phyloP scores from a whole-genome alignment of 1,140 invertebrate species.

The Protaetia brevitarsis region DNA sequence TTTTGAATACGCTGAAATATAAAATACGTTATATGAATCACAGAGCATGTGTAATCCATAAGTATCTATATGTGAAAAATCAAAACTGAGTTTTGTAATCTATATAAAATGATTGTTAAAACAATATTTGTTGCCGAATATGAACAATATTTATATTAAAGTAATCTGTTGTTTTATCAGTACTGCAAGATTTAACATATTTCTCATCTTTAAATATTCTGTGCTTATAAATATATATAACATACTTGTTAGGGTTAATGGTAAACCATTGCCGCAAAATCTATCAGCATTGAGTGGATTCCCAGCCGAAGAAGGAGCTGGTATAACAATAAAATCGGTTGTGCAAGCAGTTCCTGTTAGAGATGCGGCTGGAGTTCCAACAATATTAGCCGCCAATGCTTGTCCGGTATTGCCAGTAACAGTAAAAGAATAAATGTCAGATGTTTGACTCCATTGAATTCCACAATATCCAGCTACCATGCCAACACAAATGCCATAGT shows the following conservation, averaged over 20 bases:
- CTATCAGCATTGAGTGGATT: conserved; percentile 54
- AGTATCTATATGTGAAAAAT: too few relatives aligned
- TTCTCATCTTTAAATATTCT: too few relatives aligned
- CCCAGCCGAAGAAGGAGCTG: conserved; percentile 46
- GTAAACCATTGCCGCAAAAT: conserved; percentile 71
- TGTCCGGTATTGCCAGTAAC: conserved; percentile 58
- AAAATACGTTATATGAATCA: too few relatives aligned
- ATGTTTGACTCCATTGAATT: conserved; percentile 59
- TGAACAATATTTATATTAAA: too few relatives aligned
- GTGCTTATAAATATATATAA: too few relatives aligned
- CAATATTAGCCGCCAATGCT: conserved; percentile 43
- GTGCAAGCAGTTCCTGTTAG: conserved; percentile 58
- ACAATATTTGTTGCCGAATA: too few relatives aligned
- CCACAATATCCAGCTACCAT: conserved; percentile 64
- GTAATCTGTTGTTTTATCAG: too few relatives aligned
- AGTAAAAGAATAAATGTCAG: conserved; percentile 62
- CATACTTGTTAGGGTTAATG: conserved; percentile 63
- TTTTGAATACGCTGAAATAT: too few relatives aligned
- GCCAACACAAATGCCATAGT: conserved; percentile 71
- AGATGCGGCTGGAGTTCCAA: conserved; percentile 56
- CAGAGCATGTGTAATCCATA: too few relatives aligned
- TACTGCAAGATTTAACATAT: too few relatives aligned
- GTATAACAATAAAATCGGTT: conserved; percentile 73
- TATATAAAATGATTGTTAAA: too few relatives aligned
- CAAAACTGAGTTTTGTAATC: too few relatives aligned